These are phyloP conservation scores for Sphyrna mokarran DNA, from an alignment of 2,113 vertebrate species.

Conservation along the genomic window DNA sequence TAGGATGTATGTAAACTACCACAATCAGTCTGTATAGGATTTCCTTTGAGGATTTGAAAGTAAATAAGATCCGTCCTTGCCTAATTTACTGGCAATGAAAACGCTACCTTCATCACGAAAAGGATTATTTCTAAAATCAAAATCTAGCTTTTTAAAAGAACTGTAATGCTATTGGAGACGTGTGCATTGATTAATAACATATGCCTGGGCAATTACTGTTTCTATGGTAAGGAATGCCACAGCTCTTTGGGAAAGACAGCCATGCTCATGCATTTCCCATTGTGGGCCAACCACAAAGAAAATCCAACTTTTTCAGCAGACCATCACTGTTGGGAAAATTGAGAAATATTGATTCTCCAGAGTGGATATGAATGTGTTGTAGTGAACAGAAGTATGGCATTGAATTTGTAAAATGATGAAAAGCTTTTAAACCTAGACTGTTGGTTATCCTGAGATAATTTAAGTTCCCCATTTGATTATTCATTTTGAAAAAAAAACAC, in stretches of 20 bases:
- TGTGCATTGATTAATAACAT: slow-evolving; percentile 28
- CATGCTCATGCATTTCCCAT: background rate
- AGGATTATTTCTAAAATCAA: slow-evolving; percentile 33
- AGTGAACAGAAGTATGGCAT: background rate
- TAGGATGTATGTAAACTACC: slow-evolving; percentile 20
- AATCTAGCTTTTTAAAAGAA: background rate
- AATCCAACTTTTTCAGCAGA: slow-evolving; percentile 12
- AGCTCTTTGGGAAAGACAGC: slow-evolving; percentile 1
- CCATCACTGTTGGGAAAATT: slow-evolving; percentile 10
- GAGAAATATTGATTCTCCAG: background rate
- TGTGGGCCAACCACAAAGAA: background rate
- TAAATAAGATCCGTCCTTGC: slow-evolving; percentile 31
- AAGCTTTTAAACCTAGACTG: background rate
- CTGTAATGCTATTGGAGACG: slow-evolving; percentile 7
- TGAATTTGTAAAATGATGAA: background rate
- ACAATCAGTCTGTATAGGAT: slow-evolving; percentile 30
- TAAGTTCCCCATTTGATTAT: background rate
- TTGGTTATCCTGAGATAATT: background rate
- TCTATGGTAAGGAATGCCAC: background rate
- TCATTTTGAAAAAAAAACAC: background rate
- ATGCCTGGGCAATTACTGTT: slow-evolving; percentile 23
- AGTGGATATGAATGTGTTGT: background rate
- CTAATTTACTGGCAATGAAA: slow-evolving; percentile 31
- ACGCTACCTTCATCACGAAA: slow-evolving; percentile 35
- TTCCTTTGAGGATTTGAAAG: slow-evolving; percentile 34